A percentile compares a stretch with the other conserved stretches of the same genome.
Conservation (phyloP, 1,140 invertebrate species). For the Onthophagus taurus region DNA sequence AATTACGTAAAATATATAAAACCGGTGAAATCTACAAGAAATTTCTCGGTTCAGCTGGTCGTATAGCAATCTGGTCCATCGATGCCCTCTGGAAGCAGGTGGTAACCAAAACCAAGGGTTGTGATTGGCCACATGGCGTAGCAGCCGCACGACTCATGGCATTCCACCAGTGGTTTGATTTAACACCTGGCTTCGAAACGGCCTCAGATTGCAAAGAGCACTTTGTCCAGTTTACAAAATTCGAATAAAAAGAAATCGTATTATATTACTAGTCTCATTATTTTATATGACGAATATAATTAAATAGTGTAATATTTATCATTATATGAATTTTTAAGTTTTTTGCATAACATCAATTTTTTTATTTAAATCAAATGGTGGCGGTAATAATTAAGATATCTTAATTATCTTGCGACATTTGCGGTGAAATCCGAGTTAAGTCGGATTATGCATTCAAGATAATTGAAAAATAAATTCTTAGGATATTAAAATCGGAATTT, state of each 20-base stretch:
- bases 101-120: too few relatives aligned
- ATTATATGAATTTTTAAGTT: background rate
- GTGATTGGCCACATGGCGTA: slow-evolving; percentile 10
- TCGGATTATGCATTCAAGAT: too few relatives aligned
- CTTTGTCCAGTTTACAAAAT: background rate
- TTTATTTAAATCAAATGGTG: background rate
- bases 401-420: too few relatives aligned
- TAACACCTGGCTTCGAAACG: slow-evolving; percentile 7
- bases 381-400: background rate
- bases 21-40: too few relatives aligned
- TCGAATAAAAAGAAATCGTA: background rate
- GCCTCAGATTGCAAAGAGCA: slow-evolving; percentile 1
- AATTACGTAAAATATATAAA: too few relatives aligned
- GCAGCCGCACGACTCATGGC: slow-evolving; percentile 7
- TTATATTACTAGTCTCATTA: background rate
- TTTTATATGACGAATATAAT: background rate
- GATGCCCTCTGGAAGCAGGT: too few relatives aligned
- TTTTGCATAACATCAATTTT: background rate
- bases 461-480: too few relatives aligned
- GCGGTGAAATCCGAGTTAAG: too few relatives aligned
- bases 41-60: too few relatives aligned
- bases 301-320: background rate
- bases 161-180: slow-evolving; percentile 10
- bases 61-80: too few relatives aligned
- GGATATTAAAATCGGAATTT: too few relatives aligned